Evolutionary conservation across 2,888 invertebrate species (phyloP).

Genomic region (Schrankia costaestrigalis): DNA sequence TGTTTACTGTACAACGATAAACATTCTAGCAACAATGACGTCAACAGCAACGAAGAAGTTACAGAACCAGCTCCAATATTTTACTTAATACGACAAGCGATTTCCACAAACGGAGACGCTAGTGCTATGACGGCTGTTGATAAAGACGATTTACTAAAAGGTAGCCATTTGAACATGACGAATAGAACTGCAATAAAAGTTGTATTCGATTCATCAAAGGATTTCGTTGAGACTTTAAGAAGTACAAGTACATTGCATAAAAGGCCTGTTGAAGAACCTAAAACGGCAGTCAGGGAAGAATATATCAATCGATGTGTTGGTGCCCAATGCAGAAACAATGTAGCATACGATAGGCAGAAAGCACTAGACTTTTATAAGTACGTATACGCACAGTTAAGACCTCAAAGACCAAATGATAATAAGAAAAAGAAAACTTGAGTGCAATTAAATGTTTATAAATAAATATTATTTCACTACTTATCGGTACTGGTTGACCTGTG

Average conservation of each 20-base stretch:
- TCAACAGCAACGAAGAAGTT: slow-evolving; percentile 57
- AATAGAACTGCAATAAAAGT: slow-evolving; percentile 69
- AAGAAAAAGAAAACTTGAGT: slow-evolving; percentile 47
- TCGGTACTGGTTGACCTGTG: slow-evolving; percentile 22
- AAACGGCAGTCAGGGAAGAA: slow-evolving; percentile 45
- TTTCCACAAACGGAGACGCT: slow-evolving; percentile 52
- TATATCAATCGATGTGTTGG: slow-evolving; percentile 60
- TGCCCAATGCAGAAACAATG: slow-evolving; percentile 56
- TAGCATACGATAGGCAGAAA: slow-evolving; percentile 65
- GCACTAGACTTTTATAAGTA: slow-evolving; percentile 76
- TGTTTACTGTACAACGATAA: slow-evolving; percentile 70
- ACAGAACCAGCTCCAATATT: slow-evolving; percentile 71
- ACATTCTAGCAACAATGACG: slow-evolving; percentile 48
- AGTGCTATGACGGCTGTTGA: slow-evolving; percentile 66
- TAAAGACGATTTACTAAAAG: slow-evolving; percentile 60
- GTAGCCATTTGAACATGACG: slow-evolving; percentile 62
- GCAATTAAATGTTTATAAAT: slow-evolving; percentile 28
- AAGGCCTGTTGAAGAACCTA: slow-evolving; percentile 40
- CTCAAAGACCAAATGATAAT: slow-evolving; percentile 48
- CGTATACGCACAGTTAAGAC: slow-evolving; percentile 68
- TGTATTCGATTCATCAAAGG: slow-evolving; percentile 67
- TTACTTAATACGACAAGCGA: slow-evolving; percentile 69
- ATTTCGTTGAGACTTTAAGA: slow-evolving; percentile 69
- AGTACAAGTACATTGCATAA: slow-evolving; percentile 52
- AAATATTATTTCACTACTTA: slow-evolving; percentile 24